Evolutionary conservation across 2,888 invertebrate species (phyloP), one percentile per base, ranked within the genome.

Genomic region (Acutogordius australiensis): DNA sequence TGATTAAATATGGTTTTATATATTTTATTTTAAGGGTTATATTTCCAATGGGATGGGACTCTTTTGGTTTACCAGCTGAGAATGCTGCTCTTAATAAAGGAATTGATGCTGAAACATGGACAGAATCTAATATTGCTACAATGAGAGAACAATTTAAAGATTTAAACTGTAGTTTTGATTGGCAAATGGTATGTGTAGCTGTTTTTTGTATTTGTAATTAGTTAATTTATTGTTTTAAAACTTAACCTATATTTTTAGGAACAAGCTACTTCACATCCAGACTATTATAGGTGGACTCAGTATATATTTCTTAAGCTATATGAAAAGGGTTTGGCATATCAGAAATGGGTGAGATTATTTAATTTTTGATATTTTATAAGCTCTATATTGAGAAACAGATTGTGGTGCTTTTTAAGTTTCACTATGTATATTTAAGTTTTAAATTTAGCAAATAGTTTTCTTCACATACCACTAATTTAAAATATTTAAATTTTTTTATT

Each of bases 41-140:
- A 62, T 91, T 94, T 71, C 97, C 97, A 0, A 91, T 99, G 73
- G 97, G 97, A 0, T 97, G 91, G 90, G 97, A 97, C 77, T 84
- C 91, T 0, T 97, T 97, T 77, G 97, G 97, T 2, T 74, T 97
- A 60, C 97, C 97, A 1, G 97, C 97, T 1, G 97, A 99, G 73
- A 97, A 97, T 77, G 97, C 97, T 59, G 97, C 97, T 0, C 80
- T 85, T 64, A 82, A 88, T 68, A 75, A 80, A 51, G 79, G 81
- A 45, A 74, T 85, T 45, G 76, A 79, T 63, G 84, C 97, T 1
- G 74, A 77, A 2, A 70, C 75, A n/a, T 97, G 97, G 97, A 97
- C 94, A 0, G 70, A 77, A 62, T 71, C 77, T 1, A 91, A 90
- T 71, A 85, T 90, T 63, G 68, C 71, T 1, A 77, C 79, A 61